Evolutionary conservation across 2,113 vertebrate genomes (phyloP).

Genomic region (Mobula hypostoma): DNA sequence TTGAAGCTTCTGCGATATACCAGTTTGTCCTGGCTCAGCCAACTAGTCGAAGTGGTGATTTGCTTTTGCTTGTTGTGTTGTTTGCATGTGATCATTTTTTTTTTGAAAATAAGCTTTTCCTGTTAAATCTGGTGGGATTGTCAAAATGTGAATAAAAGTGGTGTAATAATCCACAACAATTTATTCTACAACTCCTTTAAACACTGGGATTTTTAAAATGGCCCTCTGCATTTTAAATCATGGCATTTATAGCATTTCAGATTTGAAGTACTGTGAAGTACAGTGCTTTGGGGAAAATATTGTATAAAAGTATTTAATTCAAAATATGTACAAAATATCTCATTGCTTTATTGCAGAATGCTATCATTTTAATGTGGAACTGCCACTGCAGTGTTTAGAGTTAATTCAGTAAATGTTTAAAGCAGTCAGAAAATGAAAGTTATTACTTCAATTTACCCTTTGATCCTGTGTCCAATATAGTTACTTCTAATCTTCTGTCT

Average conservation of each 20-base stretch:
- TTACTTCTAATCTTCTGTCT: background rate
- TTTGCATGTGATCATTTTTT: background rate
- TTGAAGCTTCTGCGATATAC: background rate
- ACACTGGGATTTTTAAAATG: background rate
- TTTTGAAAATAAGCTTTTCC: background rate
- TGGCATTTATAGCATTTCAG: background rate
- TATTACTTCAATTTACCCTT: background rate
- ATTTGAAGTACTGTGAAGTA: background rate
- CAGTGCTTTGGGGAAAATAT: background rate
- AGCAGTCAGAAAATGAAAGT: background rate
- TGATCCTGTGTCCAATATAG: conserved; percentile 3
- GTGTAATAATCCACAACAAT: background rate
- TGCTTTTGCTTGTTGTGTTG: background rate
- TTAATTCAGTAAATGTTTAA: background rate
- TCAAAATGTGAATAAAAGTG: background rate
- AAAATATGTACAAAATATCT: background rate
- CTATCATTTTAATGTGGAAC: background rate
- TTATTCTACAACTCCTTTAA: background rate
- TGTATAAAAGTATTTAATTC: background rate
- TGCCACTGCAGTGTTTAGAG: background rate
- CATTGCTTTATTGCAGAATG: background rate
- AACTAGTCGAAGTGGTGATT: background rate
- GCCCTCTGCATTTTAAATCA: background rate
- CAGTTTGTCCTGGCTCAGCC: background rate
- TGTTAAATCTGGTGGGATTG: background rate